A percentile compares a stretch with the other conserved stretches of the same genome.
Evolutionary conservation across 2,797 vertebrate species (phyloP).

Genomic region (Todus mexicanus): DNA sequence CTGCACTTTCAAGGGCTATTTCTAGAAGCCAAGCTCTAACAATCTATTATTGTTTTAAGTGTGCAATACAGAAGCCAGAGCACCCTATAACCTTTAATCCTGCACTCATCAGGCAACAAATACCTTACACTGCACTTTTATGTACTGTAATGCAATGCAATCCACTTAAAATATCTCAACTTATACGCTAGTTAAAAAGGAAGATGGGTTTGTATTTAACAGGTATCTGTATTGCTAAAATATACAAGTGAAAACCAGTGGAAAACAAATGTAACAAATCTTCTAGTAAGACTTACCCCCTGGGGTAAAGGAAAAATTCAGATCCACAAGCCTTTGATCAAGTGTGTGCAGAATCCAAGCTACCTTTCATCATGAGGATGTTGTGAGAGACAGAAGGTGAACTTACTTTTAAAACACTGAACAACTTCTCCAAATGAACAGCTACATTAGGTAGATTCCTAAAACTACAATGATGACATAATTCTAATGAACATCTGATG

Average conservation of each 20-base stretch:
- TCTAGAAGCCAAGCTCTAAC: neutral
- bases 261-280: neutral
- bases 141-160: neutral
- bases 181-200: neutral
- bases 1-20: conserved; percentile 14
- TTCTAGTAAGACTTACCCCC: neutral
- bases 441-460: neutral
- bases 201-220: neutral
- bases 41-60: conserved; percentile 9
- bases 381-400: neutral
- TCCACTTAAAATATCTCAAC: neutral
- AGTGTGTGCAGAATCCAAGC: neutral
- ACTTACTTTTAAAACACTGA: neutral
- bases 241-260: neutral
- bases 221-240: neutral
- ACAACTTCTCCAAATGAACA: neutral
- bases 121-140: neutral
- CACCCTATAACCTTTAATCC: neutral
- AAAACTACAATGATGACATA: neutral
- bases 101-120: neutral
- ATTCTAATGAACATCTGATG: neutral
- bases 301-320: neutral
- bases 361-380: neutral
- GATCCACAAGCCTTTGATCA: neutral
- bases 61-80: neutral